Evolutionary conservation across 2,113 vertebrate genomes (phyloP).

Genomic region (Catharus minimus): DNA sequence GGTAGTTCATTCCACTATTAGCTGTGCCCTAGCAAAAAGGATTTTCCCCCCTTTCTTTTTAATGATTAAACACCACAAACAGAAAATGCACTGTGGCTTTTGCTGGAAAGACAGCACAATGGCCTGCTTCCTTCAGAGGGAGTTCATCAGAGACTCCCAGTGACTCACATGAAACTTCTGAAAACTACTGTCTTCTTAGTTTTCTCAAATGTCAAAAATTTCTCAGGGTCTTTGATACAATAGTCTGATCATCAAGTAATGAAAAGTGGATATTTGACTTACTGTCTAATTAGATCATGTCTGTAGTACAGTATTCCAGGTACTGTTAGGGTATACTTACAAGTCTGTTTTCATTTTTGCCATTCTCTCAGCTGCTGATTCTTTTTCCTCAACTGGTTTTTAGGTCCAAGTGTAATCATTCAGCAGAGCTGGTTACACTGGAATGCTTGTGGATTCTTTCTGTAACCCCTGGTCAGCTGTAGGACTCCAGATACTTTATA

Average conservation of each 20-base stretch:
- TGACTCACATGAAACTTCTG: neutral
- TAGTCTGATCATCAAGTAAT: neutral
- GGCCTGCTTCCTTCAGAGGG: neutral
- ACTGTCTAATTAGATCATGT: neutral
- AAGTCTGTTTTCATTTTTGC: neutral
- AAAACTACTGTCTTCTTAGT: neutral
- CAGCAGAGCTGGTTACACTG: neutral
- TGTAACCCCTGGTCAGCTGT: neutral
- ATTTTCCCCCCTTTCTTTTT: neutral
- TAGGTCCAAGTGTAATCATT: neutral
- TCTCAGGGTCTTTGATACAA: neutral
- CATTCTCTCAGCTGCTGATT: neutral
- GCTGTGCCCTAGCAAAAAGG: neutral
- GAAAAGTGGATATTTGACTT: neutral
- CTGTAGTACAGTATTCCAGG: neutral
- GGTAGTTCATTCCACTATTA: constrained; percentile 3
- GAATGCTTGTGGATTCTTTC: neutral
- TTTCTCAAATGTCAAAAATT: neutral
- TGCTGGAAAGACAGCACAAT: neutral
- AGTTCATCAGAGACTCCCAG: neutral
- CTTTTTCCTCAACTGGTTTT: neutral
- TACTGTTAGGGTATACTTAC: neutral
- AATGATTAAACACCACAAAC: neutral
- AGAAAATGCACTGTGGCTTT: neutral
- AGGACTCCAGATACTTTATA: neutral